These are phyloP conservation scores for Trachelus troglodyta DNA, from an alignment of 2,888 invertebrate genomes.

Conservation along the genomic window DNA sequence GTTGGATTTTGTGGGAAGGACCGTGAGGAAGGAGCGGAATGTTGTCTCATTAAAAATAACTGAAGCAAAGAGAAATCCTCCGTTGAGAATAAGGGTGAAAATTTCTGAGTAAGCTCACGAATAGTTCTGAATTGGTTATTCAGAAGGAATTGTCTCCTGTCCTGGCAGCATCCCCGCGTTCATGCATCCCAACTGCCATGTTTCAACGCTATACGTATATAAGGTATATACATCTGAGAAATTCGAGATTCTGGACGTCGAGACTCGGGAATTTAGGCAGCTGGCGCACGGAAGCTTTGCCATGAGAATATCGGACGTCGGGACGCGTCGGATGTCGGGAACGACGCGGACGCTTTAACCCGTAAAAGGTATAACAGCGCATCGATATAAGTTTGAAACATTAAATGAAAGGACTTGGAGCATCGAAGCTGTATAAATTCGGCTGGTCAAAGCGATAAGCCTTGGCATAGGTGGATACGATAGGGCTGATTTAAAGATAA, in stretches of 20 bases:
- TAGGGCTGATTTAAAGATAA: not conserved
- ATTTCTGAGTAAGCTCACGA: not conserved
- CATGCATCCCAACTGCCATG: not conserved
- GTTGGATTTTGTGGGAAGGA: not conserved
- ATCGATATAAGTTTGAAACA: not conserved
- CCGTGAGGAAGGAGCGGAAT: not conserved
- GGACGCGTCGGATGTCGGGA: not conserved
- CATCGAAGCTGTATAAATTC: not conserved
- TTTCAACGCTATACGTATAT: not conserved
- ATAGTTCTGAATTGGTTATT: not conserved
- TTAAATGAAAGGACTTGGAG: not conserved
- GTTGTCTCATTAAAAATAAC: not conserved
- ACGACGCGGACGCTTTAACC: not conserved
- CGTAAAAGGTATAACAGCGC: not conserved
- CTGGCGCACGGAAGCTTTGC: not conserved
- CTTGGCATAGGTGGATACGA: not conserved
- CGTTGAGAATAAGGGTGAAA: not conserved
- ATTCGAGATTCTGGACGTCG: constrained; percentile 35
- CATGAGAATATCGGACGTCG: not conserved
- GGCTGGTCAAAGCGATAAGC: not conserved
- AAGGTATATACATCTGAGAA: constrained; percentile 18
- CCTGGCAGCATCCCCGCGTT: not conserved
- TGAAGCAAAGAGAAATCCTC: not conserved
- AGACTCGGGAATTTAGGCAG: constrained; percentile 23
- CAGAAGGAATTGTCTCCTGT: not conserved